Evolutionary conservation across 1,140 invertebrate species (phyloP), one percentile per base, ranked within the genome.

Genomic region (Megalopta genalis): DNA sequence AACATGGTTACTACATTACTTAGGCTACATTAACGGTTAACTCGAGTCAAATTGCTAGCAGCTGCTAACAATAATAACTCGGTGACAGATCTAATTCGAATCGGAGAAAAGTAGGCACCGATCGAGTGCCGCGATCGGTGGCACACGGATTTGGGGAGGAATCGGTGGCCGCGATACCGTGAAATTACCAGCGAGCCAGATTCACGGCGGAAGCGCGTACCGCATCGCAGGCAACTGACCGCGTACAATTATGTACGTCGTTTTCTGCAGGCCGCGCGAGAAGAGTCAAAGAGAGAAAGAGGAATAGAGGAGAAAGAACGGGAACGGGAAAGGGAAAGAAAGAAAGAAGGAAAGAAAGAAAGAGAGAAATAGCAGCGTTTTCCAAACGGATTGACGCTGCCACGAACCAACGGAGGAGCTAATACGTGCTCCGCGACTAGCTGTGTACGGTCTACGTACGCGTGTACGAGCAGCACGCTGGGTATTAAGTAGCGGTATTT

Each of bases 401-500:
- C 73, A 83, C 77, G 80, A 83, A 86, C 72, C 67, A 77, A 63
- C 63, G 69, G 64, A 73, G 77, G 46, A 60, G 69, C 80, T 75
- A 79, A 82, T 80, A 86, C 70, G 62, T 46, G 64, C 46, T 21
- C 23, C 62, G 54, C 79, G 64, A 85, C 79, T 72, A 82, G 80
- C 16, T 73, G 60, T 65, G 60, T 65, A 63, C 60, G 46, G 16
- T 73, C 60, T 73, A 60, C 75, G 63, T 27, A 81, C 73, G 65
- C 60, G 76, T 74, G 62, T 86, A 77, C 72, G 60, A 77, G 72
- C 65, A 68, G 65, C 59, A 68, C 65, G 82, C 74, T 60, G 86
- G 79, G 83, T 89, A 89, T 88, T 89, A 87, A 89, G 80, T 85
- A 86, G 88, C 81, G 81, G 82, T 84, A 84, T 87, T 89, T 90